Base-by-base conservation (phyloP, 2,888 invertebrate genomes). In the Colostygia pectinataria region DNA sequence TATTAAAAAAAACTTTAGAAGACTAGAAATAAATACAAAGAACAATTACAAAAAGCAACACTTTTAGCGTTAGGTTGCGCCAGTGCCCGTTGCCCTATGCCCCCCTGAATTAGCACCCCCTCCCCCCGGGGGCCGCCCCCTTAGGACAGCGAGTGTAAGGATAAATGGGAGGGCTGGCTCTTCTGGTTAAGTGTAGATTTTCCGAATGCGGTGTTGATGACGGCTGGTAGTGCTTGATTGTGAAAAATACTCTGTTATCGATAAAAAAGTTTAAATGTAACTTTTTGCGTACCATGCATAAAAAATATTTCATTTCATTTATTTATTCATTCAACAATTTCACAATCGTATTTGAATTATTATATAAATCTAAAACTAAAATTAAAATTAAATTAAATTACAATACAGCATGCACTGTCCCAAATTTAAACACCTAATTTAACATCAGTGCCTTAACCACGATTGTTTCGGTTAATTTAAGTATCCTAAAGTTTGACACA, bases 161-260 rank as follows among this genome's bases (percentile, higher is more conserved):
- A 90, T 90, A 89, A 90, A 90, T 90, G 90, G 89, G 88, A 88
- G 90, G 89, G 90, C 88, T 86, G 89, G 86, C 84, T 87, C 87
- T 86, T 83, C 88, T 89, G 90, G 90, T 88, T 90, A 89, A 90
- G 90, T 90, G 90, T 90, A 89, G 89, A 90, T 90, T 90, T 90
- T 89, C 89, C 88, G 86, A 90, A 90, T 90, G 90, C 90, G 90
- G 90, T 90, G 90, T 90, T 90, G 90, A 90, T 90, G 90, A 89
- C 81, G 86, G 85, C 77, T 73, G 61, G 31, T 77, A 75, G 74
- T 54, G 80, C 8, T 69, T 70, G 70, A 55, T 27, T 12, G 6
- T 20, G 10, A 4, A 24, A 18, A 14, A 14, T 8, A 15, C 49
- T 37, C 25, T n/a, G 24, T 42, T 55, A 65, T 80, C 77, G 77